Conservation (phyloP, 2,888 invertebrate genomes). For the Neoscelio sp. region DNA sequence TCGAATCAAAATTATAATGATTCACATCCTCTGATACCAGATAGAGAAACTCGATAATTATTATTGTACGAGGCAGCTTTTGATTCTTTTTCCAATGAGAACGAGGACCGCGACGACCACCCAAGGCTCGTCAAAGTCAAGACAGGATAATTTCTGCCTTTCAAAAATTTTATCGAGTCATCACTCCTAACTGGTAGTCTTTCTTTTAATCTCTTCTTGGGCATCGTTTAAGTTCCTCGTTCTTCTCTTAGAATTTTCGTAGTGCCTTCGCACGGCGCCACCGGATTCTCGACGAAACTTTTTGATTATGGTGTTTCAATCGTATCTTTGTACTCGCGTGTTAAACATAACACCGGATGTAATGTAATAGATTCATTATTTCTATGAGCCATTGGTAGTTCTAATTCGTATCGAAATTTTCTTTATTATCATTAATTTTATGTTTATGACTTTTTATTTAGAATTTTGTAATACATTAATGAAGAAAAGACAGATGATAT, state of each 20-base stretch:
- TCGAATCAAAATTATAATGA: slow-evolving; percentile 55
- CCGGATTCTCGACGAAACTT: slow-evolving; percentile 58
- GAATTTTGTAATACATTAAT: too few species aligned
- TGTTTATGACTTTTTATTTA: slow-evolving; percentile 22
- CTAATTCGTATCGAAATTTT: too few species aligned
- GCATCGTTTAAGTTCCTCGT: slow-evolving; percentile 74
- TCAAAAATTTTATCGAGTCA: slow-evolving; percentile 81
- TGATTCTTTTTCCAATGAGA: slow-evolving; percentile 49
- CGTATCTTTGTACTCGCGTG: slow-evolving; percentile 52
- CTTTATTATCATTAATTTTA: too few species aligned
- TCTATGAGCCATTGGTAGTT: slow-evolving; percentile 3
- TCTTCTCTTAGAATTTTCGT: slow-evolving; percentile 78
- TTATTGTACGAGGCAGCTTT: slow-evolving; percentile 62
- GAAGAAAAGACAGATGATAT: too few species aligned
- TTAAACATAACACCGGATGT: slow-evolving; percentile 37
- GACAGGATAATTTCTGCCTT: slow-evolving; percentile 81
- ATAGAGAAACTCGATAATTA: slow-evolving; percentile 64
- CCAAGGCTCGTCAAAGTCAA: slow-evolving; percentile 77
- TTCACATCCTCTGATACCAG: slow-evolving; percentile 47
- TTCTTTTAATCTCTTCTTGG: slow-evolving; percentile 80
- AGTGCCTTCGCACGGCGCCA: slow-evolving; percentile 71
- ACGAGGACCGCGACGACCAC: slow-evolving; percentile 76
- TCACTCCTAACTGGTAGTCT: slow-evolving; percentile 83
- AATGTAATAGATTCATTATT: slow-evolving; percentile 54
- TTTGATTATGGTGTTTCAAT: slow-evolving; percentile 56